Evolutionary conservation across 2,888 invertebrate species (phyloP), one percentile per base, ranked within the genome.

Genomic region (Tiphia femorata): DNA sequence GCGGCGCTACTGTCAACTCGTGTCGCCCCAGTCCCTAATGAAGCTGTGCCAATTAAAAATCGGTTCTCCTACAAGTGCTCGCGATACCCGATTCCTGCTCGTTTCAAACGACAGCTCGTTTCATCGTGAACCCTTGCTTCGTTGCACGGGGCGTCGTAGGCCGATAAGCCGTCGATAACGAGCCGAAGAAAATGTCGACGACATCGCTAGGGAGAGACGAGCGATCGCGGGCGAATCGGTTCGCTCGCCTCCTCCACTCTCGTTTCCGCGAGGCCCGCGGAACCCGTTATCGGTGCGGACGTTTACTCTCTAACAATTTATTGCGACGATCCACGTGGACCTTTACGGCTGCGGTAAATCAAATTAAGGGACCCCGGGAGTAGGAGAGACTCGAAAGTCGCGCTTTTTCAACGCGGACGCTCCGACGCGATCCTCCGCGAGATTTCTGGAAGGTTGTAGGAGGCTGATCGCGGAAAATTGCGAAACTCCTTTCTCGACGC

Each of bases 41-140:
- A 77, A 77, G 77, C 64, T 58, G 63, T 68, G 68, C 68, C 68
- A 70, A 74, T 75, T 71, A 74, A 77, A 78, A 77, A 71, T 63
- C 59, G 49, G 67, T 56, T 52, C 49, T 37, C 40, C 21, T 6
- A 12, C 10, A 29, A 29, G 10, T 2, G 29, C 29, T 2, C 17
- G 25, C 38, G 30, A 8, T 46, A 46, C 19, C 23, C 47, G 35
- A 37, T 27, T n/a, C n/a, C n/a, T n/a, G n/a, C n/a, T n/a, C n/a
- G n/a, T n/a, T n/a, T n/a, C n/a, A n/a, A n/a, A n/a, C n/a, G n/a
- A n/a, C n/a, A n/a, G n/a, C n/a, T n/a, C n/a, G 29, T 29, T 5
- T 10, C 10, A 29, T 29, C 29, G 29, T 10, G 2, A 29, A 5
- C 3, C 3, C 29, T 10, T 12, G 29, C 10, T 29, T 5, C 29